Percentiles rank a stretch among this genome's conserved stretches.
Conservation (phyloP, 2,888 invertebrate genomes). For the Zhengitettix transpicula region DNA sequence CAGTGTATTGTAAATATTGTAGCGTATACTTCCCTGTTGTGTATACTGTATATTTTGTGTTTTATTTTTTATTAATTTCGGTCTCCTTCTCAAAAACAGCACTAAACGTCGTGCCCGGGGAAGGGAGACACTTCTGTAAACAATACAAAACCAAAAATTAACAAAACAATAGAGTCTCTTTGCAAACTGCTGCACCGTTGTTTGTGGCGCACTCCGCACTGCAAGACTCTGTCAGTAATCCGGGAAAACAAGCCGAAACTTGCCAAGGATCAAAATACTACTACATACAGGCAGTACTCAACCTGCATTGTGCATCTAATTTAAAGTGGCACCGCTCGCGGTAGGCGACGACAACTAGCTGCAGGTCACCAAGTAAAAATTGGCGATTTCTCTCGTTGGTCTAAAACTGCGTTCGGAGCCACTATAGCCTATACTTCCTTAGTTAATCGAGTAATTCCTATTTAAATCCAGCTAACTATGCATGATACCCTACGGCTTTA, state of each 20-base stretch:
- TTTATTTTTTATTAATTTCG: conserved; percentile 14
- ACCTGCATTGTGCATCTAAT: conserved; percentile 15
- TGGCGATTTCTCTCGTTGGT: too few species aligned
- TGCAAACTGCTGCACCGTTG: conserved; percentile 12
- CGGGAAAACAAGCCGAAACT: conserved; percentile 14
- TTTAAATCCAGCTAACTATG: too few species aligned
- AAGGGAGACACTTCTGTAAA: conserved; percentile 18
- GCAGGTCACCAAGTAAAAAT: too few species aligned
- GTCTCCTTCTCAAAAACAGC: conserved; percentile 22
- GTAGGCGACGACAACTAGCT: too few species aligned
- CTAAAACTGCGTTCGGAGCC: too few species aligned
- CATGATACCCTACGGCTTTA: too few species aligned
- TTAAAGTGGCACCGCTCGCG: not conserved
- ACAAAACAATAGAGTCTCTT: conserved; percentile 6
- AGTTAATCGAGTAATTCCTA: too few species aligned
- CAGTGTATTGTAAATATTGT: conserved; percentile 7
- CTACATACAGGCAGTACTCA: conserved; percentile 10
- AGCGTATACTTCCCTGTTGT: conserved; percentile 7
- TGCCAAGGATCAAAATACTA: conserved; percentile 10
- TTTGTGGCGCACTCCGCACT: conserved; percentile 12
- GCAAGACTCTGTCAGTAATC: conserved; percentile 9
- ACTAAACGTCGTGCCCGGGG: conserved; percentile 33
- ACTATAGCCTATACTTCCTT: too few species aligned
- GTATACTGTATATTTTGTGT: conserved; percentile 10
- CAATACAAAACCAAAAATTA: conserved; percentile 3